Base-by-base conservation (phyloP, 1,140 invertebrate genomes). In the Bombus turneri region DNA sequence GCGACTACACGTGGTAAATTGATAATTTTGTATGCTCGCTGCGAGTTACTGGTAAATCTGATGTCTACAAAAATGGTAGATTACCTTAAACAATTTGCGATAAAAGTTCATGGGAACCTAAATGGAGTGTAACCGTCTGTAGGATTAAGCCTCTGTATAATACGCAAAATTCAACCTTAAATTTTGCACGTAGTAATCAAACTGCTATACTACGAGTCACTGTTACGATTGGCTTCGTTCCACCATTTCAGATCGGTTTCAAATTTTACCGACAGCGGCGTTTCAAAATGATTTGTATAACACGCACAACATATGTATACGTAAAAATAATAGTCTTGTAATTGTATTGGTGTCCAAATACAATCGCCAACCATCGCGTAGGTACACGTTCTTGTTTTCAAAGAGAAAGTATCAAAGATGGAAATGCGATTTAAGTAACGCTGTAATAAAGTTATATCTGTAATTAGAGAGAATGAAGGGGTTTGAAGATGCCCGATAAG, bases 401-500 rank as follows among this genome's bases (percentile, higher is more conserved):
- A 53, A 6, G 47, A 22, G 6, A 53, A 53, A 53, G 18, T 8
- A 53, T 22, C 18, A 53, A 53, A 22, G 15, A 22, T 22, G 47
- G 47, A 22, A 53, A 53, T 22, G 47, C 5, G 18, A 22, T 53
- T 8, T 8, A 22, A 12, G 47, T 57, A 13, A 34, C 28, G 15
- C 28, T 12, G 41, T 12, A n/a, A 28, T 3, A 8, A 25, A 18
- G 6, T 53, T 53, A 8, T 22, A 22, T 18, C 47, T 31, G n/a
- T 15, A 8, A 59, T 37, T 34, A 15, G 34, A 37, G 69, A 53
- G 72, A 64, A 39, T 1, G 59, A 76, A 22, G 28, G 39, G 68
- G 53, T 47, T 12, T 28, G 62, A 47, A 73, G 72, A 81, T 68
- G 37, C 31, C 37, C 53, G 87, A 88, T 80, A 86, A 81, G 77